These are phyloP conservation scores for Augochlora pura DNA, from an alignment of 1,140 invertebrate genomes.

Conservation along the genomic window DNA sequence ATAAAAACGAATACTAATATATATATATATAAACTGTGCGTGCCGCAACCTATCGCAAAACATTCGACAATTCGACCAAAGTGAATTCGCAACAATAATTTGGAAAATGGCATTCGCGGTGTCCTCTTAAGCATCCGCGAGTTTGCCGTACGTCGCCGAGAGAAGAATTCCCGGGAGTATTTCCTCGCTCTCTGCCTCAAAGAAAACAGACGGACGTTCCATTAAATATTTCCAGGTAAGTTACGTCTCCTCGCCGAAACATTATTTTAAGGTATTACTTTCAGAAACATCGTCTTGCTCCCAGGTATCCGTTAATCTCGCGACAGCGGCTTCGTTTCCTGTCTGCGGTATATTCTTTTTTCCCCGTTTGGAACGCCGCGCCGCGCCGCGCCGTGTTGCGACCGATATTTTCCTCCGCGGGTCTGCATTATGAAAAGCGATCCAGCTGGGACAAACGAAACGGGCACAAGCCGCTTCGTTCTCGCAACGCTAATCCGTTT, in stretches of 20 bases:
- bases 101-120: too few species aligned
- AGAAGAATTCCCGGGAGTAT: too few species aligned
- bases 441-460: conserved; percentile 27
- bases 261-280: neutral
- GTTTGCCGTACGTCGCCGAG: too few species aligned
- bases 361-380: neutral
- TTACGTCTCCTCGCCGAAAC: neutral
- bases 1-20: too few species aligned
- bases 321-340: neutral
- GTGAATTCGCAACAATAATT: too few species aligned
- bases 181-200: too few species aligned
- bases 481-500: conserved; percentile 28
- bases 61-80: too few species aligned
- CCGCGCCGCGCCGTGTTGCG: neutral
- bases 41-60: too few species aligned
- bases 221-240: neutral
- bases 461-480: neutral
- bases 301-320: neutral
- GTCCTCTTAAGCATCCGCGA: too few species aligned
- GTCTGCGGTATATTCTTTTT: neutral
- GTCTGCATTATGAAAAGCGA: conserved; percentile 29
- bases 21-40: too few species aligned
- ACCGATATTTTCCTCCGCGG: conserved; percentile 6
- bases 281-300: neutral
- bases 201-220: too few species aligned